Conservation (phyloP, 2,797 vertebrate genomes). For the Neomorphus geoffroyi region DNA sequence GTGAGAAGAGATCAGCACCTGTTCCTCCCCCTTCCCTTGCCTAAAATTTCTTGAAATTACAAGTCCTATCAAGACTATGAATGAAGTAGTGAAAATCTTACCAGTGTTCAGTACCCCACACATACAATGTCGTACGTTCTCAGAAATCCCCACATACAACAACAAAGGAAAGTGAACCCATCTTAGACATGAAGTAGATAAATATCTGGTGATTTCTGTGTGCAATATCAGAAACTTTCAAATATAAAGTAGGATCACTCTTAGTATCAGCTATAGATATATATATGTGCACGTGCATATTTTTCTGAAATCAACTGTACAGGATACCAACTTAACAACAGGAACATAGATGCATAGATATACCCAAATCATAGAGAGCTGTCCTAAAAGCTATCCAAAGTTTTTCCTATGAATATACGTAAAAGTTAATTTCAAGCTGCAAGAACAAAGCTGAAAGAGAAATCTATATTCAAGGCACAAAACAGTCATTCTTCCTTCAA, state of each 20-base stretch:
- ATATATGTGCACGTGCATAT: rapidly evolving
- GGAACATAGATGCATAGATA: background rate
- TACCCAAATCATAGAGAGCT: background rate
- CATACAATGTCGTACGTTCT: rapidly evolving
- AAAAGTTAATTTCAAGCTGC: background rate
- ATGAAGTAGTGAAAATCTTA: background rate
- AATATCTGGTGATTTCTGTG: background rate
- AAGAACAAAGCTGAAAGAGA: background rate
- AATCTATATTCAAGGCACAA: background rate
- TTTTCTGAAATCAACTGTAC: background rate
- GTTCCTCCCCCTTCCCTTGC: background rate
- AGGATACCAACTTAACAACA: background rate
- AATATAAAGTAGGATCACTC: background rate
- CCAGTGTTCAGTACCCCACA: background rate
- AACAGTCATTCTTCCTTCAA: background rate
- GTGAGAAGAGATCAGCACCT: too few species aligned
- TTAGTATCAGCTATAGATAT: background rate
- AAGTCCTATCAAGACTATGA: background rate
- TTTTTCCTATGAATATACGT: background rate
- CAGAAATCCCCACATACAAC: background rate
- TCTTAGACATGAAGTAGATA: background rate
- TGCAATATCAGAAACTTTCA: background rate
- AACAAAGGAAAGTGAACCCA: background rate
- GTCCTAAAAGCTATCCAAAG: background rate
- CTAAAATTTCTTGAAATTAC: background rate